Evolutionary conservation across 2,113 vertebrate genomes (phyloP).

Genomic region (Hydrolagus affinis): DNA sequence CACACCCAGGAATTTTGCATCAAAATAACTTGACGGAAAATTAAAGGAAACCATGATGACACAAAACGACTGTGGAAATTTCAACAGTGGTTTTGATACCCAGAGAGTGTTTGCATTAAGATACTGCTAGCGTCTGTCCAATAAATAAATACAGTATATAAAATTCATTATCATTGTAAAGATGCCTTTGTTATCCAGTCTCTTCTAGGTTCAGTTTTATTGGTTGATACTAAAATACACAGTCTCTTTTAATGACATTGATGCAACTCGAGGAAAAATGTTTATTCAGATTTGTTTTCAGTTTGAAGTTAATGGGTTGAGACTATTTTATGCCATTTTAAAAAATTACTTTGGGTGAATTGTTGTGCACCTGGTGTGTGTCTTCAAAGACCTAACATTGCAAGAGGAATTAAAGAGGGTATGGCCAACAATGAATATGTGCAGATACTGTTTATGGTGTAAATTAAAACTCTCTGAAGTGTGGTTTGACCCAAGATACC

Average conservation of each 20-base stretch:
- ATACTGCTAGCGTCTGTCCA: background rate
- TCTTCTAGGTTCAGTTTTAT: background rate
- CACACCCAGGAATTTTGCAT: background rate
- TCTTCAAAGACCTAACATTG: slow-evolving; percentile 19
- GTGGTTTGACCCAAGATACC: slow-evolving; percentile 40
- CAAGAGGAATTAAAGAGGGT: slow-evolving; percentile 32
- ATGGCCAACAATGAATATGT: slow-evolving; percentile 31
- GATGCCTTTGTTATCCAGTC: background rate
- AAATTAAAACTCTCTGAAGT: slow-evolving; percentile 42
- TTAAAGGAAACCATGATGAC: background rate
- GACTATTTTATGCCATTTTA: background rate
- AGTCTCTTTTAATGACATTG: background rate
- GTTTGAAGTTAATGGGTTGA: background rate
- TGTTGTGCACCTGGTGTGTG: background rate
- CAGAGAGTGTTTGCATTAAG: background rate
- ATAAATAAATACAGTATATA: too few relatives aligned
- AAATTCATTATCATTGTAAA: too few relatives aligned
- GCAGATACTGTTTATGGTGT: slow-evolving; percentile 41
- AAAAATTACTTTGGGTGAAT: background rate
- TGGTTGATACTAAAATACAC: background rate
- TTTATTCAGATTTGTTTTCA: background rate
- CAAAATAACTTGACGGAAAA: background rate
- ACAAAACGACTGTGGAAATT: background rate
- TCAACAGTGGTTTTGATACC: background rate
- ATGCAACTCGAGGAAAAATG: background rate